Percentiles rank a stretch among this genome's conserved stretches.
Conservation (phyloP, 2,888 invertebrate species). For the Thereva nobilitata region DNA sequence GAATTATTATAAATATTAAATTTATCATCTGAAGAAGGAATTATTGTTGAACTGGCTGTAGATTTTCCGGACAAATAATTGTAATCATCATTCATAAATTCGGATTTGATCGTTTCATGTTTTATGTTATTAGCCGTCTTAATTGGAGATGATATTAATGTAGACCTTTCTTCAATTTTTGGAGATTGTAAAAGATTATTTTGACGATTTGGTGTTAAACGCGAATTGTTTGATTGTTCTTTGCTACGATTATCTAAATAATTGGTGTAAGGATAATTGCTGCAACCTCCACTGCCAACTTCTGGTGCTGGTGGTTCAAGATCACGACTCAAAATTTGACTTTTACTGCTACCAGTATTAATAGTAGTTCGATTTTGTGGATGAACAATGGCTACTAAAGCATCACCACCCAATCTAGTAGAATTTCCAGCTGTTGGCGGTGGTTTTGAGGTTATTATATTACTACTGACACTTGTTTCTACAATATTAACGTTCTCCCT, state of each 20-base stretch:
- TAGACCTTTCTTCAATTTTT: conserved; percentile 34
- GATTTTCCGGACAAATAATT: conserved; percentile 31
- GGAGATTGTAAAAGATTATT: conserved; percentile 35
- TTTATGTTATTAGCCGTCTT: conserved; percentile 29
- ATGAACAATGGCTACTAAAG: neutral
- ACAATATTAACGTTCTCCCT: conserved; percentile 4
- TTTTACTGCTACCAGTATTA: conserved; percentile 15
- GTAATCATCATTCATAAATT: conserved; percentile 42
- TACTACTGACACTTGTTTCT: neutral
- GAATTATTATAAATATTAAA: conserved; percentile 40
- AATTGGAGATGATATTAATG: conserved; percentile 29
- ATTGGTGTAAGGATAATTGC: conserved; percentile 9
- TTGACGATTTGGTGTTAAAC: conserved; percentile 35
- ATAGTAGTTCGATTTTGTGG: conserved; percentile 14
- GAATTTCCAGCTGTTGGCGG: neutral
- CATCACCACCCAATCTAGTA: neutral
- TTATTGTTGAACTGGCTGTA: conserved; percentile 20
- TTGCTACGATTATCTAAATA: conserved; percentile 16
- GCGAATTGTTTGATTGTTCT: conserved; percentile 29
- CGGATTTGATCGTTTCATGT: conserved; percentile 42
- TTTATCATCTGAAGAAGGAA: conserved; percentile 37
- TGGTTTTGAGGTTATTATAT: neutral
- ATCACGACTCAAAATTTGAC: conserved; percentile 15
- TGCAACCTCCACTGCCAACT: neutral
- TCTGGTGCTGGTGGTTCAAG: conserved; percentile 12